phyloP scores from a whole-genome alignment of 2,888 invertebrate species.

The Amblyjoppa proteus region DNA sequence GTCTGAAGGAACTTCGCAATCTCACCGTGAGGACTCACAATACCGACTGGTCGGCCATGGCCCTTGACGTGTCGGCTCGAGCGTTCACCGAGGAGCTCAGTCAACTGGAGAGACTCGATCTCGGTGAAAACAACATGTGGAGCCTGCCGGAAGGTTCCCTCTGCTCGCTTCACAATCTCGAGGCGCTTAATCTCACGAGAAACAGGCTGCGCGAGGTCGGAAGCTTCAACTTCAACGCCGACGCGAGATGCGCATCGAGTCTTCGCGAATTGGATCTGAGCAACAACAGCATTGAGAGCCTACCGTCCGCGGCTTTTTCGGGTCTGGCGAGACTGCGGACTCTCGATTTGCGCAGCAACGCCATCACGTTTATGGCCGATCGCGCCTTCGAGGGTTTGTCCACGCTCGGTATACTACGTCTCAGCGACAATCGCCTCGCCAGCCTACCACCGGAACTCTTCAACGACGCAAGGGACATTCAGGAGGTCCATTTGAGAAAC shows the following conservation, averaged over 20 bases:
- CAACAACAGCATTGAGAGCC: conserved; percentile 91
- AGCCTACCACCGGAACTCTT: conserved; percentile 94
- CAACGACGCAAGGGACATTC: conserved; percentile 91
- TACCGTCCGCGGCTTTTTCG: conserved; percentile 91
- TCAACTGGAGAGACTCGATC: conserved; percentile 90
- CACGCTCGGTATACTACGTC: conserved; percentile 90
- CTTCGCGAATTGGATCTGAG: conserved; percentile 91
- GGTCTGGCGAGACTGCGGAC: conserved; percentile 90
- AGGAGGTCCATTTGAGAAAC: conserved; percentile 93
- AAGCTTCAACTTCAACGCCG: conserved; percentile 89
- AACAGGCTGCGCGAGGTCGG: conserved; percentile 92
- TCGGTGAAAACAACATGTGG: conserved; percentile 93
- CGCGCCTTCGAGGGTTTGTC: conserved; percentile 91
- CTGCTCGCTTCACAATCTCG: conserved; percentile 91
- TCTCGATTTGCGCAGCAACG: conserved; percentile 92
- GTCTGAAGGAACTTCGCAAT: conserved; percentile 91
- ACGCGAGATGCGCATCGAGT: conserved; percentile 90
- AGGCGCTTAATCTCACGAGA: conserved; percentile 92
- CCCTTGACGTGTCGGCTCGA: conserved; percentile 90
- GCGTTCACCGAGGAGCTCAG: conserved; percentile 91
- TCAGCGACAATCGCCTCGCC: conserved; percentile 93
- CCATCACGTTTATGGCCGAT: conserved; percentile 91
- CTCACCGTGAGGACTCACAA: conserved; percentile 93
- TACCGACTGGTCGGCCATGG: conserved; percentile 93
- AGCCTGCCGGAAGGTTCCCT: conserved; percentile 91